Conservation (phyloP, 2,113 vertebrate genomes). For the Lagopus muta region DNA sequence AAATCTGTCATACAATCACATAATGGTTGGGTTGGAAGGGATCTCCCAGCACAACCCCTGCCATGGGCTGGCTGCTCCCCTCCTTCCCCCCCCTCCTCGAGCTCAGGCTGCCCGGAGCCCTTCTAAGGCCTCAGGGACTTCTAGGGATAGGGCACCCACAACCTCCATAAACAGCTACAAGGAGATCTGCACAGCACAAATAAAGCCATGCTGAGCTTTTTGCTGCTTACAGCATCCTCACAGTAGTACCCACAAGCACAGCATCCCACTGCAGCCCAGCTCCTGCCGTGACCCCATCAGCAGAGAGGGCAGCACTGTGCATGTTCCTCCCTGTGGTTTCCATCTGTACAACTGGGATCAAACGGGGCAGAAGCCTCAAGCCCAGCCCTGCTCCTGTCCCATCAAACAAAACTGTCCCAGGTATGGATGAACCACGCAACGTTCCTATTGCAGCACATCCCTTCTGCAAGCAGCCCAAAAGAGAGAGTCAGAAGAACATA, state of each 20-base stretch:
- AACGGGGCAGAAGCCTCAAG: neutral
- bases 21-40: too few relatives aligned
- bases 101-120: too few relatives aligned
- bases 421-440: neutral
- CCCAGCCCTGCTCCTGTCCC: neutral
- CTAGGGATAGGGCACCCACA: too few relatives aligned
- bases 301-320: neutral
- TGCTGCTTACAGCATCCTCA: neutral
- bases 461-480: neutral
- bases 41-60: too few relatives aligned
- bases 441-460: neutral
- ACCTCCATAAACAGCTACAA: rapidly evolving
- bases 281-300: neutral
- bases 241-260: rapidly evolving
- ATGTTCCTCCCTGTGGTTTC: neutral
- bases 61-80: too few relatives aligned
- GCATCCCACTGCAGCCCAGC: neutral
- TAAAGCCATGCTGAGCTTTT: neutral
- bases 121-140: too few relatives aligned
- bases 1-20: neutral
- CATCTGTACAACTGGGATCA: neutral
- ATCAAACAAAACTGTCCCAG: neutral
- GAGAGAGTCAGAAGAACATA: conserved; percentile 22
- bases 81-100: too few relatives aligned
- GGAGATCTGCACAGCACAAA: rapidly evolving